Conservation (phyloP, 2,113 vertebrate genomes). For the Vicugna pacos region DNA sequence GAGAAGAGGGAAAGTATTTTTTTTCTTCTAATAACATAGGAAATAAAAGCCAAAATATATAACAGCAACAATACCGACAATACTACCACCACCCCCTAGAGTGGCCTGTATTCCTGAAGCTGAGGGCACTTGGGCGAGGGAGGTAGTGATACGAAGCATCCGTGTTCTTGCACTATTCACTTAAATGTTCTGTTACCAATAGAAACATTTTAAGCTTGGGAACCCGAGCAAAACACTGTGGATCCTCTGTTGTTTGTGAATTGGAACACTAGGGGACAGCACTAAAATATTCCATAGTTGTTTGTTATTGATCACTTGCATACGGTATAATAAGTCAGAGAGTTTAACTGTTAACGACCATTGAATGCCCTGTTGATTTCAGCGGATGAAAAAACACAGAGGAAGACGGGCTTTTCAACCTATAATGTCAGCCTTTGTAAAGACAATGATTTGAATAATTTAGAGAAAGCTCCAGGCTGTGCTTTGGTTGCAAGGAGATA, state of each 20-base stretch:
- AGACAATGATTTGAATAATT: slow-evolving; percentile 53
- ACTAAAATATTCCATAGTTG: slow-evolving; percentile 79
- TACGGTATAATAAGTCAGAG: slow-evolving; percentile 45
- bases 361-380: slow-evolving; percentile 54
- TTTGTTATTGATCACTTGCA: slow-evolving; percentile 74
- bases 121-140: neutral
- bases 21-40: neutral
- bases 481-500: neutral
- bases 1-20: neutral
- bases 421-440: slow-evolving; percentile 5
- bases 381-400: slow-evolving; percentile 38
- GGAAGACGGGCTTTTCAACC: slow-evolving; percentile 6
- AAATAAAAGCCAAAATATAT: neutral
- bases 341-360: slow-evolving; percentile 49
- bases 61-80: neutral
- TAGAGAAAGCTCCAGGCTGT: neutral
- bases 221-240: neutral
- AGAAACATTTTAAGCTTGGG: neutral
- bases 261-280: slow-evolving; percentile 86
- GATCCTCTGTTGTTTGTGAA: slow-evolving; percentile 77
- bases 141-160: neutral
- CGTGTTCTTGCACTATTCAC: neutral
- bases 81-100: neutral
- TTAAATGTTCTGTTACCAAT: neutral
- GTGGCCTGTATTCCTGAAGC: neutral